Evolutionary conservation across 2,113 vertebrate species (phyloP).

Genomic region (Tauraco erythrolophus): DNA sequence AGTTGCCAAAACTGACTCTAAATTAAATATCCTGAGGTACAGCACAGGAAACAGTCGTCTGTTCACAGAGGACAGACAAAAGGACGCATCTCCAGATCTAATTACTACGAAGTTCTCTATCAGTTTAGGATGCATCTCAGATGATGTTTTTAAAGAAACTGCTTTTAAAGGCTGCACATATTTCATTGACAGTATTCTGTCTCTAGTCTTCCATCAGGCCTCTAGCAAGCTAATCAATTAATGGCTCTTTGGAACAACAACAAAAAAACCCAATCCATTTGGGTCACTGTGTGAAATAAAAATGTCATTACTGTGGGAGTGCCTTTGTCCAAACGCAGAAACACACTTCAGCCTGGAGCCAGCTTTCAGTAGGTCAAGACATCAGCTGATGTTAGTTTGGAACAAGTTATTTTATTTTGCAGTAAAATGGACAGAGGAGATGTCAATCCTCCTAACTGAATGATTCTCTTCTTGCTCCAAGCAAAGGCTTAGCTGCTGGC

Average conservation of each 20-base stretch:
- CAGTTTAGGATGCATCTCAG: background rate
- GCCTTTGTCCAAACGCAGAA: background rate
- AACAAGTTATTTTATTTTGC: background rate
- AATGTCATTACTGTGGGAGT: background rate
- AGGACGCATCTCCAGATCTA: background rate
- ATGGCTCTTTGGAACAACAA: background rate
- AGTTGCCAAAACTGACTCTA: background rate
- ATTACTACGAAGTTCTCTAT: background rate
- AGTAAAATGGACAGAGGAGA: background rate
- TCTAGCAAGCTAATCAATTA: conserved; percentile 29
- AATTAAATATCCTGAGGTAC: background rate
- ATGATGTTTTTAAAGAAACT: background rate
- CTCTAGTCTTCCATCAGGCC: background rate
- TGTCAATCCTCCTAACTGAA: background rate
- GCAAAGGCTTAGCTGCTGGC: background rate
- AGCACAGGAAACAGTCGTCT: background rate
- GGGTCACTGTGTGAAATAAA: conserved; percentile 15
- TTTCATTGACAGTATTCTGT: background rate
- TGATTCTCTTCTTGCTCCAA: background rate
- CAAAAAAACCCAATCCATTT: background rate
- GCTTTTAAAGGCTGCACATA: background rate
- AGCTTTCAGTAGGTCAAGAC: background rate
- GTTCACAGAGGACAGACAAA: background rate
- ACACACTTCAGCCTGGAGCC: background rate
- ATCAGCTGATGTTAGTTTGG: background rate